Conservation (phyloP, 2,797 vertebrate genomes). For the Ctenochaetus hawaiiensis region DNA sequence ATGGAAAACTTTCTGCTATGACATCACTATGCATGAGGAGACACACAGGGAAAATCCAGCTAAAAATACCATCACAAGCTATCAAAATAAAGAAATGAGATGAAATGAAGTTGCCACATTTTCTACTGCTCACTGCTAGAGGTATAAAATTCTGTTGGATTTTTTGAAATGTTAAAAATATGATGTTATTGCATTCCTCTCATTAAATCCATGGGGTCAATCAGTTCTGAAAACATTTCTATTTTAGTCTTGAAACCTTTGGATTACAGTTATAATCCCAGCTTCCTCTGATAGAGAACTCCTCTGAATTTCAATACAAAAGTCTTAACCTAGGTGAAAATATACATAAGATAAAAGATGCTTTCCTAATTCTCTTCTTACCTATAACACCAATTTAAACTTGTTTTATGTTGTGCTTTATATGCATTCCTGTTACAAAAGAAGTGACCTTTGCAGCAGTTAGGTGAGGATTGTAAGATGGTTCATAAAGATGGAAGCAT, state of each 20-base stretch:
- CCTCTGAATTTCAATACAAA: neutral
- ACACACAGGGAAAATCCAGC: neutral
- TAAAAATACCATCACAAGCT: neutral
- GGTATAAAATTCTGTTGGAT: neutral
- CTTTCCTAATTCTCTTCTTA: too few relatives aligned
- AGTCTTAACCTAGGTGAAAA: too few relatives aligned
- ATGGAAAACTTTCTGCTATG: constrained; percentile 2
- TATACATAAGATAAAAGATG: too few relatives aligned
- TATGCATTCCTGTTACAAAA: neutral
- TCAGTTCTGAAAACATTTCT: neutral
- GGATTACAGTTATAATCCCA: neutral
- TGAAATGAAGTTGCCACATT: neutral
- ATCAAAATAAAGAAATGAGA: neutral
- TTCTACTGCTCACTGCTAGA: neutral
- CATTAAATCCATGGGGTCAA: neutral
- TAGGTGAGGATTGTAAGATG: neutral
- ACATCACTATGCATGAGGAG: constrained; percentile 4
- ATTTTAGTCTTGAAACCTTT: constrained; percentile 4
- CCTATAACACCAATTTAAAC: neutral
- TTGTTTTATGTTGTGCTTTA: neutral
- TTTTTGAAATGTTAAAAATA: neutral
- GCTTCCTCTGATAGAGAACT: neutral
- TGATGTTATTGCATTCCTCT: neutral
- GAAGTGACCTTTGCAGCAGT: neutral
- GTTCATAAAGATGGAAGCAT: neutral